phyloP scores from a whole-genome alignment of 2,797 vertebrate species.

The Merluccius polli region DNA sequence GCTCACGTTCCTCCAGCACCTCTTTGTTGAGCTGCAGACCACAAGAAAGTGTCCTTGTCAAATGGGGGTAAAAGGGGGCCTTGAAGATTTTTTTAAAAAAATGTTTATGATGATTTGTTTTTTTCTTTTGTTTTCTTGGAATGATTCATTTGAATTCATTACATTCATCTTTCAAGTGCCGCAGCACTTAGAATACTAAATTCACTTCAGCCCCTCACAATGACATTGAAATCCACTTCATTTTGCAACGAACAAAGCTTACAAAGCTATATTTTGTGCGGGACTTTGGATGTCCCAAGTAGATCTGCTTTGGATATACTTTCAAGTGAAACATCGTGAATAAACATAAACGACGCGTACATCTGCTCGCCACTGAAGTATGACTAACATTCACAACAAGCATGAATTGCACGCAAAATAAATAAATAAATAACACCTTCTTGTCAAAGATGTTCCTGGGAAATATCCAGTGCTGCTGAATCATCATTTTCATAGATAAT shows the following conservation, averaged over 20 bases:
- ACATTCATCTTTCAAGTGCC: background rate
- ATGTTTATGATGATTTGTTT: constrained; percentile 3
- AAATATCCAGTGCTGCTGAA: background rate
- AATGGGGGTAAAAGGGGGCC: constrained; percentile 5
- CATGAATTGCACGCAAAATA: background rate
- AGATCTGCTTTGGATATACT: background rate
- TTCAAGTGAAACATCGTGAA: background rate
- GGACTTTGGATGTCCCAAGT: background rate
- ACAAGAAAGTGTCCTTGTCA: constrained; percentile 8
- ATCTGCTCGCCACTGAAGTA: background rate
- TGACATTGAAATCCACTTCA: background rate
- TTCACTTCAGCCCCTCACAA: background rate
- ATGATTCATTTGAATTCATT: background rate
- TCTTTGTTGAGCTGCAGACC: constrained; percentile 81
- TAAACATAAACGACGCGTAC: background rate
- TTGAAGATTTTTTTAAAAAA: constrained; percentile 11
- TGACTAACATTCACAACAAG: background rate
- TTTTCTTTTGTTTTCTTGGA: background rate
- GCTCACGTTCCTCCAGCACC: constrained; percentile 71
- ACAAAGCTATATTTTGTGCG: background rate
- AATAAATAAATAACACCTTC: no score
- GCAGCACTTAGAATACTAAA: background rate
- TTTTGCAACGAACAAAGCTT: background rate
- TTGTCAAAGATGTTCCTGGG: no score
- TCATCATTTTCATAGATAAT: background rate